Base-by-base conservation (phyloP, 2,113 vertebrate species). In the Ondatra zibethicus region DNA sequence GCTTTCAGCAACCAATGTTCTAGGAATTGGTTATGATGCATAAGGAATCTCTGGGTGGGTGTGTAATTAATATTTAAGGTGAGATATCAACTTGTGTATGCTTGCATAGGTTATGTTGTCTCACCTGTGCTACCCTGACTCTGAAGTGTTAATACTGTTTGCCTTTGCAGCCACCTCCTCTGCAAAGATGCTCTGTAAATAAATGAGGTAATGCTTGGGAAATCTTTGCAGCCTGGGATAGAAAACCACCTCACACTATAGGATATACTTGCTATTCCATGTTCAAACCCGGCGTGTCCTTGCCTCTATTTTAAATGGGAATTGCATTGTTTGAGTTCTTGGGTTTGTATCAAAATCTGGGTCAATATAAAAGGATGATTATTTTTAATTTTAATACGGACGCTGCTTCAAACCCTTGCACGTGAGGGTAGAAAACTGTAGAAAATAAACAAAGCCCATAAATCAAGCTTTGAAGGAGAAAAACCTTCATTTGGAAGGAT, bases 361-460 rank as follows among this genome's bases (percentile, higher is more conserved):
- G 97, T 97, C 96, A 97, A 76, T 65, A 50, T 88, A 63, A 95
- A 88, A 91, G n/a, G 39, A 78, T 1, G 61, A 76, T 88, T 85
- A 84, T 95, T 95, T 96, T 96, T 73, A 1, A 91, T 97, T 93
- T 97, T 94, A 88, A 95, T 92, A 93, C 72, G n/a, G 72, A 94
- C 29, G 58, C 45, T 95, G 91, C 91, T 96, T 73, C 5, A 52
- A 94, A 92, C 82, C 72, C 75, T 58, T 86, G 94, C 95, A 97
- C 93, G 84, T 96, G 97, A 75, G 66, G 92, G 82, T 55, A n/a
- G 16, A 88, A 92, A 96, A 98, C 94, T 97, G 95, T 96, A 89
- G 88, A 80, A 96, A 97, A 98, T 97, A 97, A 97, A 98, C 97
- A 98, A 98, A 98, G 98, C 97, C 76, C 94, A 98, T 97, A 95